Conservation (phyloP, 2,888 invertebrate species). For the Nasonia oneida region DNA sequence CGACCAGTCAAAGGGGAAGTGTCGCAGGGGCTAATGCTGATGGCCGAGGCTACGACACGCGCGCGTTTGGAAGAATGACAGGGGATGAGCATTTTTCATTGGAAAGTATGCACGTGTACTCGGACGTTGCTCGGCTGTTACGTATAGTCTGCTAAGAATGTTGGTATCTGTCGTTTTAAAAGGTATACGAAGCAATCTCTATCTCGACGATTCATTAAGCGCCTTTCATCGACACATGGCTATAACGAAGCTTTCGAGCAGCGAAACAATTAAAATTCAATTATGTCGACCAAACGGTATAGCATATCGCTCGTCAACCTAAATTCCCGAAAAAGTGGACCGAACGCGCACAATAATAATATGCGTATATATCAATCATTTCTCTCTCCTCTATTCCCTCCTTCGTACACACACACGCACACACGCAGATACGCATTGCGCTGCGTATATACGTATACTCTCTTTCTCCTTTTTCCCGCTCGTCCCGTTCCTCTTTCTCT, state of each 20-base stretch:
- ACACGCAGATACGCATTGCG: too few relatives aligned
- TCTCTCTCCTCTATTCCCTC: not conserved
- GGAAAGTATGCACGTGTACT: not conserved
- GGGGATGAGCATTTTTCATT: not conserved
- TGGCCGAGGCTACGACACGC: conserved; percentile 61
- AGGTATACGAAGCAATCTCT: not conserved
- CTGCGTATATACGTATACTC: too few relatives aligned
- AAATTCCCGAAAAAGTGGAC: conserved; percentile 55
- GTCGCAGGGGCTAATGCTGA: conserved; percentile 52
- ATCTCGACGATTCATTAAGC: not conserved
- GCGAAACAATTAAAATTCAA: not conserved
- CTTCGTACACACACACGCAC: not conserved
- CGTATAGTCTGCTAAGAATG: not conserved
- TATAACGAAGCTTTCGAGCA: too few relatives aligned
- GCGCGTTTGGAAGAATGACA: conserved; percentile 51
- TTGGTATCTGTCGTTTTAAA: not conserved
- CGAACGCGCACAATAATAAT: not conserved
- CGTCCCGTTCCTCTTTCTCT: not conserved
- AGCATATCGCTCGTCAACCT: conserved; percentile 31
- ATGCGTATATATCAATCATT: not conserved
- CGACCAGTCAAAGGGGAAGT: conserved; percentile 26
- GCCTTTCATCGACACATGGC: not conserved
- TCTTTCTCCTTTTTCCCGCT: too few relatives aligned
- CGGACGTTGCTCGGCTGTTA: not conserved
- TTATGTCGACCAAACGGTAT: conserved; percentile 44